These are phyloP conservation scores for Chloroclystis v-ata DNA, from an alignment of 2,888 invertebrate genomes.

Conservation along the genomic window DNA sequence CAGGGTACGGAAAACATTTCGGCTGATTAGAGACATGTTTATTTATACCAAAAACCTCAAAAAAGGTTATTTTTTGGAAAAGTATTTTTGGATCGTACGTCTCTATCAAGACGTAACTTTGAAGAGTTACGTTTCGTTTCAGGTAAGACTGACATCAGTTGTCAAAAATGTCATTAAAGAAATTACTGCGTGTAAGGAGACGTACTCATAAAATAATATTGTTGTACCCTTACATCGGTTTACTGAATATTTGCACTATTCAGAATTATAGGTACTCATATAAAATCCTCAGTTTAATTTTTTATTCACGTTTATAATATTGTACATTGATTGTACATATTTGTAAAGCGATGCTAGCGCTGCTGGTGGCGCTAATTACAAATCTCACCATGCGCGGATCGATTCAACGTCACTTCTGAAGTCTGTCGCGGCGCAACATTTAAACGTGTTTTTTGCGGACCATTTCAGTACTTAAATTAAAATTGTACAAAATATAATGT, in stretches of 20 bases:
- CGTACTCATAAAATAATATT: neutral
- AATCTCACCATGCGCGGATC: slow-evolving; percentile 33
- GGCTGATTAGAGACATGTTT: slow-evolving; percentile 64
- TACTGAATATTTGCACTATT: no score
- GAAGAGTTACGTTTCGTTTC: slow-evolving; percentile 31
- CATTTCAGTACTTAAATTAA: neutral
- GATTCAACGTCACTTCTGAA: slow-evolving; percentile 60
- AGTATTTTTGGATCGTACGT: slow-evolving; percentile 56
- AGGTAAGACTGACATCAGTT: slow-evolving; percentile 34
- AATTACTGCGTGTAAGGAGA: slow-evolving; percentile 11
- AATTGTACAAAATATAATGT: neutral
- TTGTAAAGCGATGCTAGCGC: no score
- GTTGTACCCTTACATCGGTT: neutral
- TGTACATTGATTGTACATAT: no score
- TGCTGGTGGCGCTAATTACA: no score
- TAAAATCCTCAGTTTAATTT: no score
- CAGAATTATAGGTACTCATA: no score
- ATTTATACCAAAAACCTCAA: slow-evolving; percentile 34
- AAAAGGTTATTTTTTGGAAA: slow-evolving; percentile 47
- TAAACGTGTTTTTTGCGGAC: slow-evolving; percentile 41
- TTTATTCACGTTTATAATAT: no score
- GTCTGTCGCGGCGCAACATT: slow-evolving; percentile 69
- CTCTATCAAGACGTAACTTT: slow-evolving; percentile 46
- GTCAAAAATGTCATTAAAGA: slow-evolving; percentile 11
- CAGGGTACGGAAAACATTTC: slow-evolving; percentile 60